Evolutionary conservation across 92 coral and sea anemone species (phyloP).

Genomic region (Plumapathes pennacea): DNA sequence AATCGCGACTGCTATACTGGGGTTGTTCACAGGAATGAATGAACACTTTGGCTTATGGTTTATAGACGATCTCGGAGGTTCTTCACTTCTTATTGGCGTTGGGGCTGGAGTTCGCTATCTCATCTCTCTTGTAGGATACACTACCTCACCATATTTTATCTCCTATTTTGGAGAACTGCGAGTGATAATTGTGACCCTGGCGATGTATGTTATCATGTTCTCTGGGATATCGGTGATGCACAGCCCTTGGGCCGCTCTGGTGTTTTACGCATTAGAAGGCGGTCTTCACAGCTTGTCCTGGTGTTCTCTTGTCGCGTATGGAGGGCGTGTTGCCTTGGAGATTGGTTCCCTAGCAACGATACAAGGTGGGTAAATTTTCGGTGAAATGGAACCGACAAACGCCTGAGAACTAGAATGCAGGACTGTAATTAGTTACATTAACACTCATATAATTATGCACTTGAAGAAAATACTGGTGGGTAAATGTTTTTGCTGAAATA

Average conservation of each 20-base stretch:
- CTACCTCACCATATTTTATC: slow-evolving; percentile 12
- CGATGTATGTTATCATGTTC: slow-evolving; percentile 4
- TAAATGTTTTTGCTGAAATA: no score
- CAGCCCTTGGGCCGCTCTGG: slow-evolving; percentile 46
- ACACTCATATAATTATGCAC: no score
- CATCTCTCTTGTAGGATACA: slow-evolving; percentile 3
- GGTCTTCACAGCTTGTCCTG: slow-evolving; percentile 19
- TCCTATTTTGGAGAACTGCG: slow-evolving; percentile 10
- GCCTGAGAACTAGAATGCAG: no score
- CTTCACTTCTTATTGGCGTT: slow-evolving; percentile 38
- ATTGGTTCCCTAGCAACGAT: slow-evolving; percentile 34
- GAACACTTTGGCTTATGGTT: slow-evolving; percentile 52
- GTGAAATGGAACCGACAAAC: no score
- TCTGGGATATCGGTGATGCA: slow-evolving; percentile 16
- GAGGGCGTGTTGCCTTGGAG: slow-evolving; percentile 28
- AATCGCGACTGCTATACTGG: slow-evolving; percentile 5
- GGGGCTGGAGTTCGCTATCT: slow-evolving; percentile 32
- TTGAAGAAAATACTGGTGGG: no score
- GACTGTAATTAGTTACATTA: no score
- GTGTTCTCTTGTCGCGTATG: slow-evolving; percentile 37
- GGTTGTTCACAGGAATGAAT: slow-evolving; percentile 28
- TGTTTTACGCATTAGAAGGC: slow-evolving; percentile 15
- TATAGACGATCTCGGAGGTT: slow-evolving; percentile 51
- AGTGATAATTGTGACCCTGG: slow-evolving; percentile 7
- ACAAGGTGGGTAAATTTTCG: slow-evolving; percentile 19